Evolutionary conservation across 2,797 vertebrate genomes (phyloP), one percentile per base, ranked within the genome.

Genomic region (Sebastes matsubarae): DNA sequence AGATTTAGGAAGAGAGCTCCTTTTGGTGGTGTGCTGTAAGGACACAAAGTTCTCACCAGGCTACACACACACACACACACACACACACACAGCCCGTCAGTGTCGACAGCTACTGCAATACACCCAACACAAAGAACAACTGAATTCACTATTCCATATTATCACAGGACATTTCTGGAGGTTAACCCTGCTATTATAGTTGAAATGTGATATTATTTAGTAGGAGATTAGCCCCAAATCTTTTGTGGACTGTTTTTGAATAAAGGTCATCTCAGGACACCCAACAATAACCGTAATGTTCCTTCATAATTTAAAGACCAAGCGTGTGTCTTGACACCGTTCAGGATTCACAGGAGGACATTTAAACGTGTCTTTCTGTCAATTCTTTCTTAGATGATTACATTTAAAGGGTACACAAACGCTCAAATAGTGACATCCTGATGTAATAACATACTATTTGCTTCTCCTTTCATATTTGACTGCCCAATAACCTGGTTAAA

Each of bases 401-500:
- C 10, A 75, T 50, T 30, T 46, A 2, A 71, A 24, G 2, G 13
- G 6, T n/a, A 24, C 42, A 64, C 2, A 63, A 30, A 52, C 20
- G 24, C 36, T 54, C 6, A 74, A 36, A 76, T 30, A 13, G n/a
- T 18, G 20, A 71, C 38, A 86, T 68, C 4, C 10, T 27, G 13
- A 8, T 64, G 59, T 25, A 54, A 75, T 27, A 30, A 25, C 25
- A 29, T 11, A 25, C 4, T 6, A 38, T 75, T 59, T 58, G 32
- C 25, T 38, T 60, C 29, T 60, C 30, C 24, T 58, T 27, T 79
- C 30, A 34, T 57, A 64, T 38, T 27, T 3, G 16, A 25, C 57
- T 67, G 14, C 29, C 38, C 24, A 77, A 29, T 79, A 77, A 65
- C 72, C 24, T 59, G 22, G 50, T 78, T 63, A 77, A 83, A 87